Conservation (phyloP, 2,113 vertebrate genomes). For the Morone chrysops region DNA sequence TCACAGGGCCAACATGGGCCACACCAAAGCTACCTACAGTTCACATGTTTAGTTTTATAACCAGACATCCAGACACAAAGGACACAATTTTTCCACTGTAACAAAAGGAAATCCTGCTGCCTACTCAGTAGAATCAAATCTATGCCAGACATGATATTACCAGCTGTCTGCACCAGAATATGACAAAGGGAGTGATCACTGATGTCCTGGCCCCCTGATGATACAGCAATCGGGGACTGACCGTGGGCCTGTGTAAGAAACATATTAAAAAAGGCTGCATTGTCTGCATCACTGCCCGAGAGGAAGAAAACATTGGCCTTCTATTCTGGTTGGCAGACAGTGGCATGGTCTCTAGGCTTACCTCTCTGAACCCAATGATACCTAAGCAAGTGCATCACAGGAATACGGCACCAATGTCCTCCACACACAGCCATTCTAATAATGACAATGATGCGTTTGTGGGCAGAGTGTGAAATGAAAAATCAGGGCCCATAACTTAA, state of each 20-base stretch:
- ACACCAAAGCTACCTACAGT: neutral
- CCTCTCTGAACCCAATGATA: conserved; percentile 11
- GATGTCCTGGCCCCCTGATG: neutral
- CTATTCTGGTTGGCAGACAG: conserved; percentile 2
- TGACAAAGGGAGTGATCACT: neutral
- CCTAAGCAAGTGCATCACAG: conserved; percentile 2
- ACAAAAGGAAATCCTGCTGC: neutral
- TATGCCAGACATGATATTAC: conserved; percentile 2
- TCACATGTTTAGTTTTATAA: neutral
- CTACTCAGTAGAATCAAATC: neutral
- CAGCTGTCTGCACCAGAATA: neutral
- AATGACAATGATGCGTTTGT: conserved; percentile 16
- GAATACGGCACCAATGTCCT: conserved; percentile 8
- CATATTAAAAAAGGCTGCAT: neutral
- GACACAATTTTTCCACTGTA: neutral
- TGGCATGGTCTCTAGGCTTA: neutral
- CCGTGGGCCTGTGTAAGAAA: neutral
- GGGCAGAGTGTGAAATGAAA: conserved; percentile 7
- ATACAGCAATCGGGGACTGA: neutral
- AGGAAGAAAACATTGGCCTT: neutral
- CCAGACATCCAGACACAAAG: neutral
- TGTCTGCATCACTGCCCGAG: neutral
- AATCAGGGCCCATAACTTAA: neutral
- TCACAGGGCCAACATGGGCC: neutral
- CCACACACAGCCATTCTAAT: conserved; percentile 3